phyloP scores from a whole-genome alignment of 2,888 invertebrate species.

The Cryptophagus acutangulus region DNA sequence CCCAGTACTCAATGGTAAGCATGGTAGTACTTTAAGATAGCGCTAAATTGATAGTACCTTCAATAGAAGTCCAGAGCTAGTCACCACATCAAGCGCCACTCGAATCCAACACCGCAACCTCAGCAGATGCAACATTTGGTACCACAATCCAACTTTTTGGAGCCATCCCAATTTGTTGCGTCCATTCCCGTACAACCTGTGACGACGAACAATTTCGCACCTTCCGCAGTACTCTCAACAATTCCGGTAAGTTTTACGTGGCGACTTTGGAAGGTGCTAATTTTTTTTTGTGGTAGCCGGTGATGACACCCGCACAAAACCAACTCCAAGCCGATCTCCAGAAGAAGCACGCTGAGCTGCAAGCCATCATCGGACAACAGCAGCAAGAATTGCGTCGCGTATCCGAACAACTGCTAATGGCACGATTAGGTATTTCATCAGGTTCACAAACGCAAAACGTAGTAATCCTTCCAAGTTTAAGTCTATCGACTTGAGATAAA shows the following conservation, averaged over 20 bases:
- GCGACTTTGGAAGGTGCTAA: slow-evolving; percentile 40
- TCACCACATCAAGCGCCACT: slow-evolving; percentile 24
- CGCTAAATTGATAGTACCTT: slow-evolving; percentile 13
- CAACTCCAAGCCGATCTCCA: slow-evolving; percentile 69
- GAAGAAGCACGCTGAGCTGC: slow-evolving; percentile 79
- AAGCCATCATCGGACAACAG: slow-evolving; percentile 77
- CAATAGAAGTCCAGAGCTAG: slow-evolving; percentile 40
- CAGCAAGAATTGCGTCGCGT: slow-evolving; percentile 81
- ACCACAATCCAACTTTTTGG: slow-evolving; percentile 44
- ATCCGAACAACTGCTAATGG: slow-evolving; percentile 80
- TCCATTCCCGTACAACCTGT: slow-evolving; percentile 58
- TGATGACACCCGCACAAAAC: slow-evolving; percentile 55
- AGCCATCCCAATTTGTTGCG: slow-evolving; percentile 53
- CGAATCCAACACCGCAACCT: slow-evolving; percentile 24
- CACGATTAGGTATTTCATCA: slow-evolving; percentile 63
- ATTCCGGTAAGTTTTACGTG: slow-evolving; percentile 6
- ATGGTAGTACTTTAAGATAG: neutral
- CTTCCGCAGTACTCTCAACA: slow-evolving; percentile 42
- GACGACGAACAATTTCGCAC: slow-evolving; percentile 50
- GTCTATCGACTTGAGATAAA: neutral
- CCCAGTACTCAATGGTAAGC: slow-evolving; percentile 48
- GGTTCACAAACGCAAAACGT: slow-evolving; percentile 27
- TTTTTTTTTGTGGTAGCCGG: too few species aligned
- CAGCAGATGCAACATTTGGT: slow-evolving; percentile 34
- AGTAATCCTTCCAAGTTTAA: too few species aligned